Base-by-base conservation (phyloP, 2,888 invertebrate genomes). In the Tineola bisselliella region DNA sequence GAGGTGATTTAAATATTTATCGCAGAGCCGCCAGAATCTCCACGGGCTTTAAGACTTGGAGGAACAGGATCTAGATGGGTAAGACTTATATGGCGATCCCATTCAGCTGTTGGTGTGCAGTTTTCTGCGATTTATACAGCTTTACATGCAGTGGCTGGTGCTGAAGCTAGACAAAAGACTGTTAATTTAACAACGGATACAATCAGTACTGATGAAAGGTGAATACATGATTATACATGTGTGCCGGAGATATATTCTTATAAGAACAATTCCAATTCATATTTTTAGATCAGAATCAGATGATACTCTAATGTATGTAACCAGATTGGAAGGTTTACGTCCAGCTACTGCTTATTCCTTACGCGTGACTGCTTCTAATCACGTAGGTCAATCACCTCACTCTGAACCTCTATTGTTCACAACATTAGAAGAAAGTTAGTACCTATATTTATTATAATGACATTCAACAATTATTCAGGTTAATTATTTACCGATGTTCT, bases 281-380 rank as follows among this genome's bases (percentile, higher is more conserved):
- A 44, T 12, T 62, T 48, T 13, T 62, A 76, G 77, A 38, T 61
- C 63, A 60, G 73, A 73, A 15, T 64, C 65, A 4, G 74, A 69
- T 3, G 74, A 70, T 0, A 62, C 63, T 18, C 65, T 63, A 1
- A 63, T 66, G 30, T 52, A 73, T 19, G 67, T 70, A 8, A 73
- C 81, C 1, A 66, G 63, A 18, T 58, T 91, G 19, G 82, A 84
- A 0, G 88, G 88, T 1, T 81, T 93, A 54, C 88, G 88, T 61
- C 93, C 94, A 0, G 91, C 92, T 0, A 89, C 90, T 4, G 88
- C 89, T 3, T 94, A 94, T 72, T 89, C 90, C 43, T 84, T 94
- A 66, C 86, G 93, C 3, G 82, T 93, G 60, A 78, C 90, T 59
- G 93, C 93, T 0, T 87, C 90, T 63, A 94, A 93, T 75, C 89